Conservation (phyloP, 2,888 invertebrate genomes). For the Pollenia labialis region DNA sequence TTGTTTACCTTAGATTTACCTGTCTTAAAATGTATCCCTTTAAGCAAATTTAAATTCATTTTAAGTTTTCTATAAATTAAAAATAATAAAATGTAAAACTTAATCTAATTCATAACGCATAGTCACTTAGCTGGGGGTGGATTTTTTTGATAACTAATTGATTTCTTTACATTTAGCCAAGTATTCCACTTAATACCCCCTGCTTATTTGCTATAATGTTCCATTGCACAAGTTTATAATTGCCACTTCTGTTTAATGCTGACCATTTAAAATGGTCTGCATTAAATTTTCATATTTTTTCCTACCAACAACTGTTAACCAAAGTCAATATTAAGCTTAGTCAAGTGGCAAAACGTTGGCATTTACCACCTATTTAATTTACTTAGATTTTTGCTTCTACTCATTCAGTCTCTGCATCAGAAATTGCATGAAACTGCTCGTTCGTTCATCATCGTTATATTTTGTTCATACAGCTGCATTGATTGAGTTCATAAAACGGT, state of each 20-base stretch:
- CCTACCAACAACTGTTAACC: conserved; percentile 40
- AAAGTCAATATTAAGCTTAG: conserved; percentile 37
- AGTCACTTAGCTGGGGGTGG: no score
- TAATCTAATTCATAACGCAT: no score
- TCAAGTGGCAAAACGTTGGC: conserved; percentile 49
- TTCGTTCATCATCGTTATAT: conserved; percentile 13
- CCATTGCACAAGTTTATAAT: background rate
- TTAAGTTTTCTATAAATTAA: no score
- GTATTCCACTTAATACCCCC: background rate
- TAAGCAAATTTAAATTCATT: no score
- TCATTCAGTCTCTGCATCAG: background rate
- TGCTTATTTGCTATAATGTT: conserved; percentile 2
- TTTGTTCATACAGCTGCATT: background rate
- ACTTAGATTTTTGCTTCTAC: conserved; percentile 30
- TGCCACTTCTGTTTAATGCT: background rate
- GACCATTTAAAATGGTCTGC: conserved; percentile 26
- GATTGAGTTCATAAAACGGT: conserved; percentile 23
- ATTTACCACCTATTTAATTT: conserved; percentile 56
- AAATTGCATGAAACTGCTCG: conserved; percentile 15
- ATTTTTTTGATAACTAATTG: no score
- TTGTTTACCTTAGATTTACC: no score
- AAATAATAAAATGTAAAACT: no score
- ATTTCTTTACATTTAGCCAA: conserved; percentile 7
- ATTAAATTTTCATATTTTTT: conserved; percentile 31
- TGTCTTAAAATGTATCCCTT: no score